Evolutionary conservation across 2,113 vertebrate genomes (phyloP).

Genomic region (Macaca nemestrina): DNA sequence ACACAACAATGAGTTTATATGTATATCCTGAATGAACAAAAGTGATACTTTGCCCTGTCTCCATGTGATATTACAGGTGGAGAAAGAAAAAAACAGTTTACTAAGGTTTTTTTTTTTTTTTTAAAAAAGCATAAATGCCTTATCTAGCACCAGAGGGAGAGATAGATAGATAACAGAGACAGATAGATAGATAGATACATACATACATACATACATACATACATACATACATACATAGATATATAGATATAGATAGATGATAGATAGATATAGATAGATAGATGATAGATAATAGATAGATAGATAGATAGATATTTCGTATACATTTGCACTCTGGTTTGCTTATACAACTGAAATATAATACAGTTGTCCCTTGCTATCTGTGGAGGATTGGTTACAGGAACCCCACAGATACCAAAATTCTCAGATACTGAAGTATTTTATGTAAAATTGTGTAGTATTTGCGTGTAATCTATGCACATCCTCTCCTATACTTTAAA

Average conservation of each 20-base stretch:
- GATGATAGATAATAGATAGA: too few species aligned
- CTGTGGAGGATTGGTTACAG: background rate
- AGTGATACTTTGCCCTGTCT: background rate
- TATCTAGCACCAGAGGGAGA: background rate
- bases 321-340: background rate
- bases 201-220: too few species aligned
- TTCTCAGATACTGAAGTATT: background rate
- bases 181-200: too few species aligned
- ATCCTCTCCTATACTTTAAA: background rate
- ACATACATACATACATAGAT: too few species aligned
- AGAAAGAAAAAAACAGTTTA: background rate
- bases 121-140: background rate
- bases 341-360: background rate
- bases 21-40: background rate
- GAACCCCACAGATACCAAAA: background rate
- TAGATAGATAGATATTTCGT: too few species aligned
- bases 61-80: background rate
- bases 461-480: background rate
- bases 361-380: background rate
- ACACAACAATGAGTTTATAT: background rate
- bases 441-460: background rate
- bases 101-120: background rate
- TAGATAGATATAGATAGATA: background rate
- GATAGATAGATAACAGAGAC: background rate
- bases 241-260: too few species aligned